These are phyloP conservation scores for Megalops cyprinoides DNA, from an alignment of 2,797 vertebrate species.

Conservation along the genomic window DNA sequence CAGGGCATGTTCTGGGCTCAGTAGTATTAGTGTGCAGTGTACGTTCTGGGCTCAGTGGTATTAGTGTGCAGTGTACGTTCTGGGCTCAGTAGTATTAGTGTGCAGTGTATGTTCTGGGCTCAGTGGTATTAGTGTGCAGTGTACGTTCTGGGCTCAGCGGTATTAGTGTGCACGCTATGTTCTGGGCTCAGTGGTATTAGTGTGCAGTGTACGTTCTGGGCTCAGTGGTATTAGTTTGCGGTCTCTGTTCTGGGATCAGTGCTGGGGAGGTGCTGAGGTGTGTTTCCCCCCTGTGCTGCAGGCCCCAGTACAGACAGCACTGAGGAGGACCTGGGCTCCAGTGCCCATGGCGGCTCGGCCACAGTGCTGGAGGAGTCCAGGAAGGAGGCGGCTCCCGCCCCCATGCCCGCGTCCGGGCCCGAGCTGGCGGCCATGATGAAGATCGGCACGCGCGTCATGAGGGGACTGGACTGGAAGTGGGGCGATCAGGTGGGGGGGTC, in stretches of 20 bases:
- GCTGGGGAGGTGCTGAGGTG: too few species aligned
- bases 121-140: too few species aligned
- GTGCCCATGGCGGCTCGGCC: slow-evolving; percentile 85
- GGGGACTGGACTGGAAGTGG: slow-evolving; percentile 99
- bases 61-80: too few species aligned
- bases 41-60: not conserved
- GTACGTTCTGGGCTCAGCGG: too few species aligned
- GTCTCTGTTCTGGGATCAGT: too few species aligned
- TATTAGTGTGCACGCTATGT: too few species aligned
- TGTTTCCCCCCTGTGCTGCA: slow-evolving; percentile 46
- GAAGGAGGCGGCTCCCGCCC: slow-evolving; percentile 85
- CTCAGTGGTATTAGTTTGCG: not conserved
- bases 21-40: too few species aligned
- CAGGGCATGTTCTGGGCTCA: too few species aligned
- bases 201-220: not conserved
- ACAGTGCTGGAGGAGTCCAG: slow-evolving; percentile 95
- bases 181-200: too few species aligned
- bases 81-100: too few species aligned
- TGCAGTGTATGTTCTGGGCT: too few species aligned
- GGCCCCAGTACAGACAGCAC: slow-evolving; percentile 89
- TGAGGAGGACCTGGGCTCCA: slow-evolving; percentile 85
- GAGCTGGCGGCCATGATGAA: slow-evolving; percentile 98
- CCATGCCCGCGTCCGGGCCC: slow-evolving; percentile 91
- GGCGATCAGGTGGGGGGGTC: slow-evolving; percentile 92
- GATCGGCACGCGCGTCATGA: slow-evolving; percentile 95